Conservation (phyloP, 2,113 vertebrate genomes). For the Danionella cerebrum region DNA sequence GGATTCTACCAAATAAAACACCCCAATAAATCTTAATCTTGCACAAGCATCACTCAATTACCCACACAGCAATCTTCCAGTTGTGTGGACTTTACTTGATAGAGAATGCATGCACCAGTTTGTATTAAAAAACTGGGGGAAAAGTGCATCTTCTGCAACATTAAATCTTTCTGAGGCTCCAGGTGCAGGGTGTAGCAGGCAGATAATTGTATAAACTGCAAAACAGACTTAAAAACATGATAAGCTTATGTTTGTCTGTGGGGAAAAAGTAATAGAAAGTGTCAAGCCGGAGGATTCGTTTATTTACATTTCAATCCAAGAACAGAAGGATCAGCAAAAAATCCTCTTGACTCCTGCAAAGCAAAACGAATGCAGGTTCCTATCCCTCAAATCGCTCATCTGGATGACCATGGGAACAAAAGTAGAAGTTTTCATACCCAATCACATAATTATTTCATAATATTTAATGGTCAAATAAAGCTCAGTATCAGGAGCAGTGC, state of each 20-base stretch:
- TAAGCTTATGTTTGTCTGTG: conserved; percentile 16
- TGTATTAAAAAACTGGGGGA: not conserved
- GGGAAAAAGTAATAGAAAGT: conserved; percentile 19
- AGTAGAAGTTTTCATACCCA: not conserved
- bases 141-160: not conserved
- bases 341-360: conserved; percentile 28
- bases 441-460: not conserved
- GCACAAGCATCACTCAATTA: too few species aligned
- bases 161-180: not conserved
- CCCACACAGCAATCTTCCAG: too few species aligned
- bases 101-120: too few species aligned
- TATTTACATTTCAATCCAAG: conserved; percentile 29
- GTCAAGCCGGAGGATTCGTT: conserved; percentile 20
- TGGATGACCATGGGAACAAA: not conserved
- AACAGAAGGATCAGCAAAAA: conserved; percentile 39
- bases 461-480: too few species aligned
- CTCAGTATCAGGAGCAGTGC: too few species aligned
- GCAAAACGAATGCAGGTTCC: conserved; percentile 31
- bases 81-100: too few species aligned
- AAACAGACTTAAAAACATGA: conserved; percentile 15
- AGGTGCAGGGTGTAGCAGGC: not conserved
- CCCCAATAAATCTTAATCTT: too few species aligned
- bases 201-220: conserved; percentile 9
- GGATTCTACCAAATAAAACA: too few species aligned
- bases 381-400: not conserved